Evolutionary conservation across 2,113 vertebrate genomes (phyloP), one percentile per base, ranked within the genome.

Genomic region (Sphaerodactylus townsendi): DNA sequence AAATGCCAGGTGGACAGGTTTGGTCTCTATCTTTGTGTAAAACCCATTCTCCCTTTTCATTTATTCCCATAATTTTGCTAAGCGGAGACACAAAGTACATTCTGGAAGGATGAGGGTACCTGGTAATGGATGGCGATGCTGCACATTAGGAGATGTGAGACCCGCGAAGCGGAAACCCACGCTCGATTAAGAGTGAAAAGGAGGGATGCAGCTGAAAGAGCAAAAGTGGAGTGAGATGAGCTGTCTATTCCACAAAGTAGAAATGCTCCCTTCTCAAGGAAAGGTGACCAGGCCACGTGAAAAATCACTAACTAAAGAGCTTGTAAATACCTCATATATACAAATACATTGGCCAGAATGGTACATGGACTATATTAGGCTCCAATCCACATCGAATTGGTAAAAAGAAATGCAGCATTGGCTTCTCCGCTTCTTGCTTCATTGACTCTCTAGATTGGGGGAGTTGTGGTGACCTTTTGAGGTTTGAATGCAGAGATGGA

Each of bases 101-200:
- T 79, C 73, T 33, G 35, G 87, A 28, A 48, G 21, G 10, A 75
- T 90, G 28, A 37, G 13, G 10, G 77, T 91, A 99, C 99, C 97
- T 99, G 98, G 94, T 99, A 99, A 92, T 99, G 99, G 87, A 99
- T 98, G 89, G 99, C 98, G 84, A n/a, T 99, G 97, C 79, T 98
- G 97, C 39, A 99, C 97, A 19, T 98, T 94, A 73, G 98, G 98
- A n/a, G 94, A 99, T 98, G 85, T 99, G 81, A 99, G 96, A 65
- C 99, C 99, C n/a, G n/a, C n/a, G n/a, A n/a, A n/a, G n/a, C n/a
- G n/a, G n/a, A n/a, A n/a, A n/a, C n/a, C n/a, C n/a, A n/a, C n/a
- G n/a, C n/a, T n/a, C n/a, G n/a, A n/a, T n/a, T n/a, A n/a, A n/a
- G n/a, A n/a, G 99, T 99, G 89, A 99, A 95, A 39, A 99, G 97